phyloP scores from a whole-genome alignment of 2,888 invertebrate species.

The Minunthozetes semirufus region DNA sequence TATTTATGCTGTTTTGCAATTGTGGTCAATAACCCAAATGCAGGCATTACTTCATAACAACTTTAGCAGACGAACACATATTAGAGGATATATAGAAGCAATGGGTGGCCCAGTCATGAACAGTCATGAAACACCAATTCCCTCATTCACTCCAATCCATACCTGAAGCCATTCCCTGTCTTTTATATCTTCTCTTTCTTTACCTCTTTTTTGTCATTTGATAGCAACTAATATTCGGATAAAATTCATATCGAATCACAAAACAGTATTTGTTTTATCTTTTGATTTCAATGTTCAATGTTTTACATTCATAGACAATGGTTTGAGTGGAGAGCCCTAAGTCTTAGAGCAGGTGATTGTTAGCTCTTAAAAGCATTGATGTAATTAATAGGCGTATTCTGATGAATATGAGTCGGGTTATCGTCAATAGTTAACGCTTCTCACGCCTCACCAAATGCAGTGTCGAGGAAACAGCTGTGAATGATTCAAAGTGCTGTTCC shows the following conservation, averaged over 20 bases:
- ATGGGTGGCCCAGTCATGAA: constrained; percentile 12
- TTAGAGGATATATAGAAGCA: not conserved
- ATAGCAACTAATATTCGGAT: too few relatives aligned
- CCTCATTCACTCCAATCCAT: not conserved
- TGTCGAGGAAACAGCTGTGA: constrained; percentile 14
- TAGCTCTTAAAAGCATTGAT: too few relatives aligned
- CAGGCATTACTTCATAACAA: not conserved
- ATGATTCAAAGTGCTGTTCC: constrained; percentile 24
- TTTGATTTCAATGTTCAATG: too few relatives aligned
- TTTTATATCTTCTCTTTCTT: not conserved
- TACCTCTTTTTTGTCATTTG: not conserved
- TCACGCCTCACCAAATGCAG: constrained; percentile 23
- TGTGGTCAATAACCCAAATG: constrained; percentile 27
- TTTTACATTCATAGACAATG: too few relatives aligned
- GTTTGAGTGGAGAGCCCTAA: too few relatives aligned
- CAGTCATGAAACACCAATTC: not conserved
- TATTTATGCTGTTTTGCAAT: not conserved
- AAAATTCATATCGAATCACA: too few relatives aligned
- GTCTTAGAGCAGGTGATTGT: too few relatives aligned
- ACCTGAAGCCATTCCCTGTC: not conserved
- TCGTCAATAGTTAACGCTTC: constrained; percentile 17
- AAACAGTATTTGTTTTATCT: too few relatives aligned
- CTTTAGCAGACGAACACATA: not conserved
- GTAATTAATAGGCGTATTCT: not conserved
- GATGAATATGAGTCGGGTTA: not conserved